Base-by-base conservation (phyloP, 2,797 vertebrate species). In the Pagetopsis macropterus region DNA sequence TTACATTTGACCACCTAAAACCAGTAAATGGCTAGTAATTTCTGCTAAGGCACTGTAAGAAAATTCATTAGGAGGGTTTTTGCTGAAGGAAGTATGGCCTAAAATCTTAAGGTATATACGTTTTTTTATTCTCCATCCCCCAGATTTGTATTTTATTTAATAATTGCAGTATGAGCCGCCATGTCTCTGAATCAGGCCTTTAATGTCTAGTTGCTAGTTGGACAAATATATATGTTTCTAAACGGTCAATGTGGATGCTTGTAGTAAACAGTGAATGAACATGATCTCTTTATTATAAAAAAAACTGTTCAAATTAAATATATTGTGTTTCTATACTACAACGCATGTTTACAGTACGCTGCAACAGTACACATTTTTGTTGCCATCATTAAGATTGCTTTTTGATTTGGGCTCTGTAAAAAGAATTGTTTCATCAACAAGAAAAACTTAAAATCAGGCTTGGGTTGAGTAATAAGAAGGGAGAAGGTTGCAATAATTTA, bases 1-100 rank as follows among this genome's bases (percentile, higher is more conserved):
- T 44, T 44, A 13, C 52, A 72, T 62, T 63, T 62, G 52, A 58
- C 19, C 19, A 1, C 45, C 17, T 31, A 41, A 78, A 17, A 71
- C 48, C 41, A 40, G 45, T 61, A 23, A 82, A 62, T 74, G 40
- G 23, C 27, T 55, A 19, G 3, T 21, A 27, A 46, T 3, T 23
- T 58, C 15, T 57, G 64, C 45, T 45, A 2, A 70, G 31, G 48
- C 13, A 43, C 37, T 65, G 23, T 46, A 17, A 33, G 23, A 27
- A 27, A 64, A 76, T 21, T 44, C 3, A 14, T 45, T 27, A 15
- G 17, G 31, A 4, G 13, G 27, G 4, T 27, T 27, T 27, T 5
- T 27, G 27, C 27, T 27, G 27, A 5, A 27, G 27, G 27, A 27
- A 40, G 33, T 5, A 4, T 23, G n/a, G 50, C 23, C 3, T 40